phyloP scores from a whole-genome alignment of 1,140 invertebrate species.

The Procambarus virginalis region DNA sequence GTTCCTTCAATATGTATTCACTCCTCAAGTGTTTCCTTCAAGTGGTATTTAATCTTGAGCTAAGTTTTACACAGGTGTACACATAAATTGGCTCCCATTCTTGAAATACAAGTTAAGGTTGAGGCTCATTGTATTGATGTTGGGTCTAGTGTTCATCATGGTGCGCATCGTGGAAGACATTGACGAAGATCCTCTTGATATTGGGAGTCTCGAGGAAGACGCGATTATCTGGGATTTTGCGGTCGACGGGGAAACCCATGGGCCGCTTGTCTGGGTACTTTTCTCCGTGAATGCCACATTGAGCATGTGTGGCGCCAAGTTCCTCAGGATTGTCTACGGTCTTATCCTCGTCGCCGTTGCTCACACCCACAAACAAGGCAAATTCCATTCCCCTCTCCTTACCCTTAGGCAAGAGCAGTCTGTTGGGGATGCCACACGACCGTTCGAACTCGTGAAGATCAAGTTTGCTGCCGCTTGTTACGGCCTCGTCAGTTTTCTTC shows the following conservation, averaged over 20 bases:
- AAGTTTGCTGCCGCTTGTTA: neutral
- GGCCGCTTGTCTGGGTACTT: constrained; percentile 45
- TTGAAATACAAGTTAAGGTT: too few relatives aligned
- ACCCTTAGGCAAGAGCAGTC: constrained; percentile 82
- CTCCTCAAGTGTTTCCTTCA: too few relatives aligned
- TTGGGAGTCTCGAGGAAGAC: neutral
- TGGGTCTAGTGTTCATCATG: too few relatives aligned
- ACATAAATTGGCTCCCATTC: too few relatives aligned
- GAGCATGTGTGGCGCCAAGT: constrained; percentile 1
- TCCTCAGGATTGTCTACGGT: neutral
- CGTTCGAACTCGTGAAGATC: neutral
- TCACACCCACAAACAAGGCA: constrained; percentile 81
- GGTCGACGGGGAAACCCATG: constrained; percentile 56
- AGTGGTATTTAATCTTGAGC: too few relatives aligned
- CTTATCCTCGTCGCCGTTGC: constrained; percentile 70
- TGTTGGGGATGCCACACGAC: constrained; percentile 74
- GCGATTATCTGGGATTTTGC: constrained; percentile 34
- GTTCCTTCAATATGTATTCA: too few relatives aligned
- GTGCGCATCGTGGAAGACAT: too few relatives aligned
- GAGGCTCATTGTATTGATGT: too few relatives aligned
- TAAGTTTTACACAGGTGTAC: too few relatives aligned
- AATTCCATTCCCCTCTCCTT: constrained; percentile 79
- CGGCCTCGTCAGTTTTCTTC: neutral
- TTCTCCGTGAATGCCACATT: constrained; percentile 47
- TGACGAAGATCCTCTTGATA: too few relatives aligned